Evolutionary conservation across 2,888 invertebrate genomes (phyloP).

Genomic region (Kuschelorhynchus macadamiae): DNA sequence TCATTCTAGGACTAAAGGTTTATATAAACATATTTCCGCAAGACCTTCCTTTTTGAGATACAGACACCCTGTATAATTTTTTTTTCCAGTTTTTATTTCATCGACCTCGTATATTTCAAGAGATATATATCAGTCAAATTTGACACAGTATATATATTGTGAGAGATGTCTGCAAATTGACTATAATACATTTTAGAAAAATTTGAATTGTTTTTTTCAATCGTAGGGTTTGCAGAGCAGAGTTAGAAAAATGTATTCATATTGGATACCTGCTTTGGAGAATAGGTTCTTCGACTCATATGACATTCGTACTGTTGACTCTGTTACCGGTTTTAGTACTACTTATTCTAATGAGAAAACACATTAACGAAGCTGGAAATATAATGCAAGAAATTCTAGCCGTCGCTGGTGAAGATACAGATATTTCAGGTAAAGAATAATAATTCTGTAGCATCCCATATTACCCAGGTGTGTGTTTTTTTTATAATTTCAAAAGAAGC

Average conservation of each 20-base stretch:
- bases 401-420: conserved; percentile 58
- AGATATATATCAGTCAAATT: no score
- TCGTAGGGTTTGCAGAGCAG: conserved; percentile 42
- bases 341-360: conserved; percentile 63
- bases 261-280: conserved; percentile 66
- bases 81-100: no score
- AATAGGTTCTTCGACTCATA: conserved; percentile 64
- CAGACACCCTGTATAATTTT: no score
- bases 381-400: conserved; percentile 67
- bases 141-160: no score
- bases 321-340: conserved; percentile 66
- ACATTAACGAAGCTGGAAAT: conserved; percentile 66
- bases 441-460: background rate
- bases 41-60: no score
- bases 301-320: conserved; percentile 59
- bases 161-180: no score
- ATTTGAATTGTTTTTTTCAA: background rate
- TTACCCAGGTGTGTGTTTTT: background rate
- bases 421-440: conserved; percentile 59
- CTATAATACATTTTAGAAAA: background rate
- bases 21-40: no score
- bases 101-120: no score
- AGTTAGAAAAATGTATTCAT: conserved; percentile 63
- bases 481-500: no score
- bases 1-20: no score